Base-by-base conservation (phyloP, 2,888 invertebrate species). In the Agriopis aurantiaria region DNA sequence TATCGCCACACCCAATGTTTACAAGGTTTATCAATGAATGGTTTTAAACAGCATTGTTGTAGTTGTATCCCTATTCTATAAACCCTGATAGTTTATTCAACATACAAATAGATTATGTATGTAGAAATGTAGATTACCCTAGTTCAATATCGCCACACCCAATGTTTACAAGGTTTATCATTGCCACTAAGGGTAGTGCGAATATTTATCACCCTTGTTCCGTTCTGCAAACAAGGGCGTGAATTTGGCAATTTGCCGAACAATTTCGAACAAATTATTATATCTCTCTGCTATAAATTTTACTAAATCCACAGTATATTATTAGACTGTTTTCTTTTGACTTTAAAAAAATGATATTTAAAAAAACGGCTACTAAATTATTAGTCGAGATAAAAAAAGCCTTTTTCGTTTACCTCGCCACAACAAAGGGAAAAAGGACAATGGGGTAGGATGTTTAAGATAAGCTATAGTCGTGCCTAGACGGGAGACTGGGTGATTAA, bases 151-250 rank as follows among this genome's bases (percentile, higher is more conserved):
- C 3, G 53, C 9, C 62, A 46, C 62, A 46, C 62, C 62, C 53
- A 23, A 33, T 62, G 46, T 62, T 62, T 53, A 53, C 62, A 62
- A 62, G 45, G 53, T 62, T 62, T 62, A 62, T 62, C 62, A 62
- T 45, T 62, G 62, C 53, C 62, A 52, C 33, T 59, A 64, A 64
- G 65, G 65, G 56, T 61, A 49, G 45, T 43, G 56, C 48, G 53
- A 60, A 60, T 63, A 68, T 59, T 60, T 60, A 65, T 65, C 69
- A 60, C 60, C 52, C 64, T 64, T 49, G 55, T 64, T 69, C 65
- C 33, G 51, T 12, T 12, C 43, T 40, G 64, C 60, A 65, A 69
- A 69, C 69, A 55, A 59, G 60, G 64, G 59, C 64, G 64, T 8
- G 52, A 53, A 53, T 46, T 53, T 66, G 66, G 68, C 63, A 63